phyloP scores from a whole-genome alignment of 2,113 vertebrate species.

The Tyrannus savana region DNA sequence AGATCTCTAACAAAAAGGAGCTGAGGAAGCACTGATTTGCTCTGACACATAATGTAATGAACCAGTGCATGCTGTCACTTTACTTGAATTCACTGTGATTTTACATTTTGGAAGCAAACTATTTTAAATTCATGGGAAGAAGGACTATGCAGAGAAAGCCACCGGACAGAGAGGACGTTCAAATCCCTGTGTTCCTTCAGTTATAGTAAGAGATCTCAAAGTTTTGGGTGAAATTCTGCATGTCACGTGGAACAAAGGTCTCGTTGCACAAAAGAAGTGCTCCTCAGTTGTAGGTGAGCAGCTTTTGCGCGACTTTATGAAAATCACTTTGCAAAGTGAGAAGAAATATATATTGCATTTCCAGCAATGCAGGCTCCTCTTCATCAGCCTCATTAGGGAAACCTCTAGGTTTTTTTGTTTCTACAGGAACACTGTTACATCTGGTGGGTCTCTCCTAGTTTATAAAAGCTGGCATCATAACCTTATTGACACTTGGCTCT shows the following conservation, averaged over 20 bases:
- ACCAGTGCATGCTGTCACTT: constrained; percentile 45
- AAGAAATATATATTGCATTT: background rate
- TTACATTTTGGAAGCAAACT: constrained; percentile 49
- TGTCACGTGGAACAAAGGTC: background rate
- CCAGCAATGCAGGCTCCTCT: background rate
- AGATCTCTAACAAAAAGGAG: constrained; percentile 31
- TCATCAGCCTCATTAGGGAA: background rate
- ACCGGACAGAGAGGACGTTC: background rate
- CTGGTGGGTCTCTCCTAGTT: background rate
- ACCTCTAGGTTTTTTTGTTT: background rate
- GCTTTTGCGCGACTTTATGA: background rate
- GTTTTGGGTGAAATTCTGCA: background rate
- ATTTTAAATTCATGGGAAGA: constrained; percentile 38
- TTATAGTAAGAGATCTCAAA: background rate
- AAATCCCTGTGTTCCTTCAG: background rate
- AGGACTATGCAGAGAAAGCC: constrained; percentile 10
- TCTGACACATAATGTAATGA: constrained; percentile 57
- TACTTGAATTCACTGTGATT: constrained; percentile 22
- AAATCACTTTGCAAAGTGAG: background rate
- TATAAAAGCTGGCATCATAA: background rate
- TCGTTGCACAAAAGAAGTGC: background rate
- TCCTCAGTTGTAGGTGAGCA: background rate
- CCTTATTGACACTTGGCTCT: background rate
- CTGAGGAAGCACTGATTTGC: constrained; percentile 26
- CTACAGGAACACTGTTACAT: background rate